phyloP scores from a whole-genome alignment of 2,797 vertebrate genomes.

The Cercopithecus diana region DNA sequence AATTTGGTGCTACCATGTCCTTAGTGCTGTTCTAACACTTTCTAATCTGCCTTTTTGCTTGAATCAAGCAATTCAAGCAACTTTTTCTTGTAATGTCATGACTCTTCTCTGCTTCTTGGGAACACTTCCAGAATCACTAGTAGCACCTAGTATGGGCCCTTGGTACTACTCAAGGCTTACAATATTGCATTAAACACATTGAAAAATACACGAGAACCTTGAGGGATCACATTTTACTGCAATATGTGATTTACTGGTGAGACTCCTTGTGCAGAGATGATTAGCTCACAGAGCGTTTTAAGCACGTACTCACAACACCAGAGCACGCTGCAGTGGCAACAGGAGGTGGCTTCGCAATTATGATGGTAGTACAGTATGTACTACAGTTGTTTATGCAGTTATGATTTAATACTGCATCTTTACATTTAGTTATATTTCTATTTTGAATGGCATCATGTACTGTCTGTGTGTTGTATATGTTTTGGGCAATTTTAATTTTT shows the following conservation, averaged over 20 bases:
- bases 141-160: not conserved
- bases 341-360: not conserved
- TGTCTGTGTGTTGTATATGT: not conserved
- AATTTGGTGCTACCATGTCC: too few species aligned
- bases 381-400: not conserved
- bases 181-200: not conserved
- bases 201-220: not conserved
- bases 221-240: not conserved
- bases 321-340: not conserved
- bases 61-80: not conserved
- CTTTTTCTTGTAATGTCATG: not conserved
- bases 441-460: not conserved
- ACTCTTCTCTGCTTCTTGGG: not conserved
- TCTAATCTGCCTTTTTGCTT: too few species aligned
- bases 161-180: not conserved
- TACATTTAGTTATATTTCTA: not conserved
- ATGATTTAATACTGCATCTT: not conserved
- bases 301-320: not conserved
- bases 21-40: too few species aligned
- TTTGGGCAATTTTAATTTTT: not conserved
- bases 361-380: not conserved
- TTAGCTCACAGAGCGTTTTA: not conserved
- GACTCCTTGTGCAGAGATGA: not conserved
- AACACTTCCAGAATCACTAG: not conserved
- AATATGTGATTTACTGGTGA: not conserved